Base-by-base conservation (phyloP, 2,797 vertebrate genomes). In the Betta splendens region DNA sequence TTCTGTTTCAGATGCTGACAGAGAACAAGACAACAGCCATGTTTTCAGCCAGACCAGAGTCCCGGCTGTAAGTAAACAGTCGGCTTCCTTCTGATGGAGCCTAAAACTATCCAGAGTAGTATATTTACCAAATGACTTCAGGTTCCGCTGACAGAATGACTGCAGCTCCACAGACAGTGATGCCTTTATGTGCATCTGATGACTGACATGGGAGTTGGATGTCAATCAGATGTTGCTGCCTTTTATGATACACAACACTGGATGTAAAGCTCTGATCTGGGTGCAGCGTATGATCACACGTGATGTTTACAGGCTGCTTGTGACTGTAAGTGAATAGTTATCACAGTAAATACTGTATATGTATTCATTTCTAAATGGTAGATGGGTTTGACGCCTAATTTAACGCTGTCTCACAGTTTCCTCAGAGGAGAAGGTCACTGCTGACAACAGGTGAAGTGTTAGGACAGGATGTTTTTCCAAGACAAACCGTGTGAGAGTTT, bases 11-110 rank as follows among this genome's bases (percentile, higher is more conserved):
- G 90, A 91, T 84, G 90, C 89, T 78, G 89, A 91, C 78, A 79
- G 83, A 86, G 91, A 91, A 23, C 70, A 64, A 55, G 89, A 91
- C 46, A 88, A 91, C 75, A 86, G 85, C 75, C 81, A 90, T 90
- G 90, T 59, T 68, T 85, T 65, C 80, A 72, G 68, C 79, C 85
- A 85, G 69, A 75, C 73, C 72, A 88, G 85, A 89, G 86, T 85
- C 59, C 77, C 83, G 85, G 65, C 84, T 56, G 92, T 93, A 50
- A 89, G 92, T 90, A 21, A 26, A 17, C 56, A 13, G 2, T 7
- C 9, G 9, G n/a, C n/a, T n/a, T n/a, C n/a, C n/a, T n/a, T n/a
- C n/a, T n/a, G n/a, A n/a, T n/a, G n/a, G n/a, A n/a, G n/a, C n/a
- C n/a, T n/a, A n/a, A n/a, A n/a, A n/a, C n/a, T n/a, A n/a, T n/a